Conservation (phyloP, 2,888 invertebrate genomes). For the Achlya flavicornis region DNA sequence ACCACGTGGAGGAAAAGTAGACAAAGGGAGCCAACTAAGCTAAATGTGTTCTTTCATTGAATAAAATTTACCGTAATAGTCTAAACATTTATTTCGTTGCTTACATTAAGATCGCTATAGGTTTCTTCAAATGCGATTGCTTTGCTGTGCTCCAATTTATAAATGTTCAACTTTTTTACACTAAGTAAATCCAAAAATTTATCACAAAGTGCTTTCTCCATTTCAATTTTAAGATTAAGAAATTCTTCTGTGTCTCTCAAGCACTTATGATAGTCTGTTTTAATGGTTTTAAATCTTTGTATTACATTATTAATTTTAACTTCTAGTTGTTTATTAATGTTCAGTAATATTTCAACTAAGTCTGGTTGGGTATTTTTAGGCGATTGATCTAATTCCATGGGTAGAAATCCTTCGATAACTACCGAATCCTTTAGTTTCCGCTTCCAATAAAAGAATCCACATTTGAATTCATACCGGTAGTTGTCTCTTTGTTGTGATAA, state of each 20-base stretch:
- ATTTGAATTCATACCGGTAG: constrained; percentile 63
- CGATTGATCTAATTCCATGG: constrained; percentile 52
- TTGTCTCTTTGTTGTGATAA: constrained; percentile 52
- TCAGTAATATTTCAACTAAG: constrained; percentile 57
- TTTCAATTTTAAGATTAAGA: constrained; percentile 64
- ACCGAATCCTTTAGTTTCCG: constrained; percentile 44
- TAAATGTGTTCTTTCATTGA: no score
- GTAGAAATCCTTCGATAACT: constrained; percentile 66
- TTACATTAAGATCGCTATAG: not conserved
- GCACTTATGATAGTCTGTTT: constrained; percentile 59
- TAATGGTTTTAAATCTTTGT: constrained; percentile 43
- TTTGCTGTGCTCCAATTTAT: constrained; percentile 10
- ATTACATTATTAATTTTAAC: constrained; percentile 44
- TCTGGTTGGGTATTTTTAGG: constrained; percentile 47
- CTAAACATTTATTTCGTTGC: not conserved
- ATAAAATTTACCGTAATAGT: not conserved
- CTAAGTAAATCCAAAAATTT: constrained; percentile 59
- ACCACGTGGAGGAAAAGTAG: no score
- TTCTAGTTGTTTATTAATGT: constrained; percentile 55
- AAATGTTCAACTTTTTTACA: constrained; percentile 36
- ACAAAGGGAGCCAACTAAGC: no score
- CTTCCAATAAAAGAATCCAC: constrained; percentile 72
- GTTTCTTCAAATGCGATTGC: not conserved
- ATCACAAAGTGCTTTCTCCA: constrained; percentile 64
- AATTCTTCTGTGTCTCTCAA: constrained; percentile 68